These are phyloP conservation scores for Urocynchramus pylzowi DNA, from an alignment of 2,113 vertebrate genomes.

Conservation along the genomic window DNA sequence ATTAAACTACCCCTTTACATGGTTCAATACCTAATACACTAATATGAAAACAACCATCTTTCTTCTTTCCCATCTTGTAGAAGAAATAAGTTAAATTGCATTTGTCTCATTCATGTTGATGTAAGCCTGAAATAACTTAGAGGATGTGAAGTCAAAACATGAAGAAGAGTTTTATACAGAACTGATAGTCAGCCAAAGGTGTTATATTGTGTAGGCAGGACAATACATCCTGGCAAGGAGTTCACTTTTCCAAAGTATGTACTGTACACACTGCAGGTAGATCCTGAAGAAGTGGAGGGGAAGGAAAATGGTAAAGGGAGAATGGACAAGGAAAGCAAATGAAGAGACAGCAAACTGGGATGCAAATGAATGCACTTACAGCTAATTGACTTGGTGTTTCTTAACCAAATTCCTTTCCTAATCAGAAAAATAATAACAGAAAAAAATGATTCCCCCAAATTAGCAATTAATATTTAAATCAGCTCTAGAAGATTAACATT, in stretches of 20 bases:
- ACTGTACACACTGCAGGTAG: neutral
- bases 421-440: neutral
- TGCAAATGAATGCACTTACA: neutral
- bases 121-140: neutral
- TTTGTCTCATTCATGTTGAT: neutral
- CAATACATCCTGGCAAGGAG: neutral
- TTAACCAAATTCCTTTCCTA: conserved; percentile 10
- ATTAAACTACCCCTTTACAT: neutral
- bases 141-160: neutral
- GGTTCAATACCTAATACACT: neutral
- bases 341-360: neutral
- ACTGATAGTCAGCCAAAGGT: neutral
- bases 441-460: neutral
- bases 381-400: neutral
- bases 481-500: neutral
- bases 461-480: conserved; percentile 31
- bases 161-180: neutral
- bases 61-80: neutral
- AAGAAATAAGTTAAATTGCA: neutral
- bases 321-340: neutral
- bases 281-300: neutral
- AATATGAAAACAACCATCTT: neutral
- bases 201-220: neutral
- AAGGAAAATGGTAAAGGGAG: neutral
- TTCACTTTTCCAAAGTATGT: neutral